A percentile compares a stretch with the other conserved stretches of the same genome.
Conservation (phyloP, 1,140 invertebrate genomes). For the Oncopeltus fasciatus region DNA sequence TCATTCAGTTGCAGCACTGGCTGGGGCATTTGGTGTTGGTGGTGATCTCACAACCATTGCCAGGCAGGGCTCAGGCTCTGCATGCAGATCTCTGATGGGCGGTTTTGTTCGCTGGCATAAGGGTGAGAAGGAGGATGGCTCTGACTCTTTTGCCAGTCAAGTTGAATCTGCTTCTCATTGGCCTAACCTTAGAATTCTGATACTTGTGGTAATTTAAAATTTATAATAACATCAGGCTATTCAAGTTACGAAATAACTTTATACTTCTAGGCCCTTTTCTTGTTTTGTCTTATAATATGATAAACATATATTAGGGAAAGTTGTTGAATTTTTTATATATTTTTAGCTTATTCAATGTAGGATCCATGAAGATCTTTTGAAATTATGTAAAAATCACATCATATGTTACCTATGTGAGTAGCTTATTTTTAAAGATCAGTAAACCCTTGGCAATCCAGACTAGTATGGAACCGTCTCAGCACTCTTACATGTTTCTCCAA, state of each 20-base stretch:
- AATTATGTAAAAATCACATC: too few relatives aligned
- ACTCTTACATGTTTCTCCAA: too few relatives aligned
- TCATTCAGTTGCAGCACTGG: conserved; percentile 49
- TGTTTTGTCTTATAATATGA: too few relatives aligned
- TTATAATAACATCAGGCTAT: background rate
- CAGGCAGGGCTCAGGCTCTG: conserved; percentile 84
- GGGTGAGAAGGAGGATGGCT: conserved; percentile 49
- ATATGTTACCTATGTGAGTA: too few relatives aligned
- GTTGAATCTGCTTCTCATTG: conserved; percentile 64
- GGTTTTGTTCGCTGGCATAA: conserved; percentile 80
- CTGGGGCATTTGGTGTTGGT: conserved; percentile 58
- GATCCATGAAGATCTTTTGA: too few relatives aligned
- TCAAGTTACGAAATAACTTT: background rate
- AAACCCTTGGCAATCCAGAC: too few relatives aligned
- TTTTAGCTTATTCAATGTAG: too few relatives aligned
- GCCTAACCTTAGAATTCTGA: conserved; percentile 77
- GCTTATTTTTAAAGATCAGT: too few relatives aligned
- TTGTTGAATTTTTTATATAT: too few relatives aligned
- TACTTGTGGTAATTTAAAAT: conserved; percentile 66
- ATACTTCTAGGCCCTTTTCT: background rate
- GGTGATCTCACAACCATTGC: conserved; percentile 74
- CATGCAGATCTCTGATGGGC: conserved; percentile 85
- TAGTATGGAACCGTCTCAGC: too few relatives aligned
- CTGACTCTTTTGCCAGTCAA: conserved; percentile 70
- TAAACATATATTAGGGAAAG: too few relatives aligned